These are phyloP conservation scores for Unio pictorum DNA, from an alignment of 2,888 invertebrate species.

Conservation along the genomic window DNA sequence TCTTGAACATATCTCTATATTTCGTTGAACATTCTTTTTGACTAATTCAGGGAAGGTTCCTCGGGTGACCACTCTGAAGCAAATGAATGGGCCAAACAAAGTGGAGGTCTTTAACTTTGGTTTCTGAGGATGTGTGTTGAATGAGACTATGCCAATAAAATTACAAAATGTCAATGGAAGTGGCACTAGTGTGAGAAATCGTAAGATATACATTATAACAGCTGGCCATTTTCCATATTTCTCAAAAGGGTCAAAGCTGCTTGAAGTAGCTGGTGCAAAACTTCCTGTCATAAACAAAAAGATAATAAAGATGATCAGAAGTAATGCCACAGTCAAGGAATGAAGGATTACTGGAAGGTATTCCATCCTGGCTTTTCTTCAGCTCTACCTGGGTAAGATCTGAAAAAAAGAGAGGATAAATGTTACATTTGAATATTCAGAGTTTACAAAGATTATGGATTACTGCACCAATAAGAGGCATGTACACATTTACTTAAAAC, in stretches of 20 bases:
- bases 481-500: no score
- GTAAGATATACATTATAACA: constrained; percentile 42
- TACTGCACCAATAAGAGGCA: no score
- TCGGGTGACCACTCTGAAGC: constrained; percentile 52
- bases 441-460: no score
- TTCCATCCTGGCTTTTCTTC: constrained; percentile 15
- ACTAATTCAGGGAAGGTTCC: constrained; percentile 50
- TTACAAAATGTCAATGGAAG: constrained; percentile 55
- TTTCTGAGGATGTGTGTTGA: constrained; percentile 49
- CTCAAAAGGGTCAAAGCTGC: constrained; percentile 38
- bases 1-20: constrained; percentile 45
- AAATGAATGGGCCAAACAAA: constrained; percentile 54
- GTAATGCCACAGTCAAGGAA: constrained; percentile 24
- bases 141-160: constrained; percentile 53
- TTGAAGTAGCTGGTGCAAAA: constrained; percentile 20
- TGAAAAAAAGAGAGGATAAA: background rate
- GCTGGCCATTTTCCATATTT: constrained; percentile 45
- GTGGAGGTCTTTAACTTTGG: constrained; percentile 56
- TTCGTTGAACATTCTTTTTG: constrained; percentile 45
- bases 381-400: background rate
- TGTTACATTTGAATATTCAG: no score
- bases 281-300: constrained; percentile 33
- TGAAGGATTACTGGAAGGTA: constrained; percentile 29
- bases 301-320: constrained; percentile 28
- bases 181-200: constrained; percentile 45